Base-by-base conservation (phyloP, 2,888 invertebrate genomes). In the Drosophila crucigera region DNA sequence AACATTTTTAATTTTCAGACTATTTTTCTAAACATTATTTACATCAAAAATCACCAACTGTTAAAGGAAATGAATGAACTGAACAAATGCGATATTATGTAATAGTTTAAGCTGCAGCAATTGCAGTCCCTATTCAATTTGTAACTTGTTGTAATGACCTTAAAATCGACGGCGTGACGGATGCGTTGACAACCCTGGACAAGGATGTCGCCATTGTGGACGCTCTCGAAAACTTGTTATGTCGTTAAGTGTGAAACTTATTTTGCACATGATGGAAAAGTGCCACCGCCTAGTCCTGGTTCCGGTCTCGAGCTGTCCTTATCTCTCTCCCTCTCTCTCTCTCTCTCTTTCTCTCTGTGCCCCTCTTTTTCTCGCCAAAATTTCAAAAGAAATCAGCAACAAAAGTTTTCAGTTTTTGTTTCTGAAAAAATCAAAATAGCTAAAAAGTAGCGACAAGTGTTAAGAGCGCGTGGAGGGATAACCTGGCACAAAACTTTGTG, bases 211-310 rank as follows among this genome's bases (percentile, higher is more conserved):
- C 22, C 55, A 58, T 28, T 68, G 52, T 28, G 39, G 19, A 61
- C 69, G 67, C 75, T 71, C 70, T 72, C 73, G 35, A 88, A 85
- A 88, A 88, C 89, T 88, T 88, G 87, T 88, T 90, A 90, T 88
- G 91, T 88, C 87, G 87, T 88, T 88, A 88, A 88, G 91, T 88
- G 87, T 89, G 84, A 88, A 88, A 88, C 87, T 88, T 88, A 89
- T 89, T 90, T 90, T 81, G 88, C 87, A 91, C 85, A 86, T 89
- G 91, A 84, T 89, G 88, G 75, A 70, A 68, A 79, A 74, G 72
- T 68, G 52, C 77, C 58, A 53, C 31, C 61, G 43, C 52, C 68
- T 55, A 37, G 25, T 58, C 35, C 28, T 41, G 28, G 9, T 50
- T 37, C 22, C 49, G 47, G 16, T 39, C 9, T 47, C 41, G 30